Evolutionary conservation across 2,888 invertebrate species (phyloP), one percentile per base, ranked within the genome.

Genomic region (Chloroclystis v-ata): DNA sequence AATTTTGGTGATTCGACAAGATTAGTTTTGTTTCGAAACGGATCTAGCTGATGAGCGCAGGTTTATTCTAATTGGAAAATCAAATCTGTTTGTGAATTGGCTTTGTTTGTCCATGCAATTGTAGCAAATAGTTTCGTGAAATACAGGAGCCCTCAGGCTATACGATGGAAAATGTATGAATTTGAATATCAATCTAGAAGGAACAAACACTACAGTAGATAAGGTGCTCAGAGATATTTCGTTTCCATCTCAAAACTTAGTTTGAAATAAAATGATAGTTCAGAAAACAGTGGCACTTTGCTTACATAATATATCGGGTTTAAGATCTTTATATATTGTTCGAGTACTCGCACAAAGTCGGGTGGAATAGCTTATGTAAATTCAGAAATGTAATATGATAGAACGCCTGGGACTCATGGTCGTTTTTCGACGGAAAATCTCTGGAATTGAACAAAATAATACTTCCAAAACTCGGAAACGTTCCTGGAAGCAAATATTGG

Each of bases 341-440:
- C 14, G 12, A n/a, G 32, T 55, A 47, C 52, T 41, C 50, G 59
- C 72, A 70, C 76, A 72, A 73, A 77, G 74, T 67, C 65, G 64
- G 52, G 60, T 65, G 67, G 73, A 76, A 75, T 76, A 75, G 67
- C 75, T 77, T 78, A 80, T 75, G 80, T 69, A 78, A 78, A 79
- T 80, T 68, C 65, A 65, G 67, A 69, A 72, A 72, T 72, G 74
- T 74, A 76, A 76, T 72, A 75, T 75, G 67, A 74, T 78, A 78
- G 71, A 76, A 72, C 72, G 70, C 20, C 20, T 20, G n/a, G 59
- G 58, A 73, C 65, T 69, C 43, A 77, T 66, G 57, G 50, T 0
- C 0, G 6, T 1, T 11, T 48, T 46, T 53, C 57, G 25, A 20
- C 20, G 20, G 20, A 20, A 20, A 41, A 7, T 9, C 1, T 2